These are phyloP conservation scores for Phacellophora camtschatica DNA, from an alignment of 30 jellyfish, hydroid and myxozoan genomes.

Conservation along the genomic window DNA sequence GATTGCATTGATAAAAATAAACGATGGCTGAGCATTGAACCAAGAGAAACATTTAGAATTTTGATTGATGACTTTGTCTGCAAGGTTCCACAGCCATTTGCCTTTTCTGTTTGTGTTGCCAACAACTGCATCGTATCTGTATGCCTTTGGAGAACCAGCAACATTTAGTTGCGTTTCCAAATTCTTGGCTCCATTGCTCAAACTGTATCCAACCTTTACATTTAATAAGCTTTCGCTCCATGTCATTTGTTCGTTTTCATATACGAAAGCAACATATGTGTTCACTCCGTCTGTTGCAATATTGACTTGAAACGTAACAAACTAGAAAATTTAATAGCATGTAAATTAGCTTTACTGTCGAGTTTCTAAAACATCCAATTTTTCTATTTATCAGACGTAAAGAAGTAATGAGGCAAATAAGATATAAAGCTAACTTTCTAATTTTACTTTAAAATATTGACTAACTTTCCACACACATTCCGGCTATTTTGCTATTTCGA, in stretches of 20 bases:
- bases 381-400: no score
- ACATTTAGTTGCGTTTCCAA: not conserved
- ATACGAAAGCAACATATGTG: slow-evolving; percentile 15
- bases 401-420: no score
- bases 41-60: slow-evolving; percentile 52
- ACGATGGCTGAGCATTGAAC: slow-evolving; percentile 25
- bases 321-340: not conserved
- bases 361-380: not conserved
- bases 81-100: slow-evolving; percentile 53
- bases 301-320: slow-evolving; percentile 40
- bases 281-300: slow-evolving; percentile 38
- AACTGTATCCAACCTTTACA: slow-evolving; percentile 14
- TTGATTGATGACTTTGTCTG: slow-evolving; percentile 4
- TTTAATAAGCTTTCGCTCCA: slow-evolving; percentile 23
- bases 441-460: no score
- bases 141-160: slow-evolving; percentile 31
- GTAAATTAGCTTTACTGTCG: not conserved
- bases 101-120: slow-evolving; percentile 53
- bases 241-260: slow-evolving; percentile 43
- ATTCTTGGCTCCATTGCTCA: not conserved
- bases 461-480: no score
- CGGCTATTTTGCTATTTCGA: no score
- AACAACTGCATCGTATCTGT: slow-evolving; percentile 19
- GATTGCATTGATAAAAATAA: not conserved
- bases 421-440: no score